Percentiles rank a stretch among this genome's conserved stretches.
These are phyloP conservation scores for Datnioides undecimradiatus DNA, from an alignment of 2,113 vertebrate species.

Conservation along the genomic window DNA sequence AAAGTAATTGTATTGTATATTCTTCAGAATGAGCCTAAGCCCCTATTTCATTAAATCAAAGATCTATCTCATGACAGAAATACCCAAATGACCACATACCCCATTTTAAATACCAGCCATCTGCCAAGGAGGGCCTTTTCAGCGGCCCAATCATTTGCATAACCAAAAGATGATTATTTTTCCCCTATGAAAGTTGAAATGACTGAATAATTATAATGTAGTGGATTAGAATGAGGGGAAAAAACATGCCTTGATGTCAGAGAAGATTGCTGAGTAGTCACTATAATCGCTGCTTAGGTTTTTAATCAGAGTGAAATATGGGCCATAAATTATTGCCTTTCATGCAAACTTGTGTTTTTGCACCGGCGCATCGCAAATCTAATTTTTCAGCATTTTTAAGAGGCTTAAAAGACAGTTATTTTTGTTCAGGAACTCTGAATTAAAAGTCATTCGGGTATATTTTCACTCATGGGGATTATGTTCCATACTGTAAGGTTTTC, in stretches of 20 bases:
- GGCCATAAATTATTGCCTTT: slow-evolving; percentile 86
- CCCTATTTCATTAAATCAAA: slow-evolving; percentile 80
- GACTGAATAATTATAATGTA: slow-evolving; percentile 87
- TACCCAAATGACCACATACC: slow-evolving; percentile 78
- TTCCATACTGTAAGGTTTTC: slow-evolving; percentile 75
- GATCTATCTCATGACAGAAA: slow-evolving; percentile 75
- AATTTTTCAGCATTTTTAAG: slow-evolving; percentile 85
- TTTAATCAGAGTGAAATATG: slow-evolving; percentile 86
- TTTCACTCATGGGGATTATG: slow-evolving; percentile 77
- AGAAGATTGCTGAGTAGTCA: slow-evolving; percentile 85
- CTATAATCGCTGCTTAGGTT: slow-evolving; percentile 86
- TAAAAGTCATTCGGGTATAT: slow-evolving; percentile 79
- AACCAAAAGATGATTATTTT: slow-evolving; percentile 83
- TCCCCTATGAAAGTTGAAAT: slow-evolving; percentile 80
- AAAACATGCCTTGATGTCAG: slow-evolving; percentile 84
- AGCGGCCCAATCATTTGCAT: slow-evolving; percentile 81
- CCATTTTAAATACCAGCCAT: slow-evolving; percentile 78
- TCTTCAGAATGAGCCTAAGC: slow-evolving; percentile 66
- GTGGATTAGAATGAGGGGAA: slow-evolving; percentile 83
- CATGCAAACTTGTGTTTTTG: slow-evolving; percentile 85
- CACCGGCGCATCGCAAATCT: slow-evolving; percentile 79
- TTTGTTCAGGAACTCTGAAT: slow-evolving; percentile 80
- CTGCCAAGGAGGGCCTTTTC: slow-evolving; percentile 80
- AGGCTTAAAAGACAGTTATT: slow-evolving; percentile 85
- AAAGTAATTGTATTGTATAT: slow-evolving; percentile 73